Base-by-base conservation (phyloP, 2,797 vertebrate species). In the Falco novaeseelandiae region DNA sequence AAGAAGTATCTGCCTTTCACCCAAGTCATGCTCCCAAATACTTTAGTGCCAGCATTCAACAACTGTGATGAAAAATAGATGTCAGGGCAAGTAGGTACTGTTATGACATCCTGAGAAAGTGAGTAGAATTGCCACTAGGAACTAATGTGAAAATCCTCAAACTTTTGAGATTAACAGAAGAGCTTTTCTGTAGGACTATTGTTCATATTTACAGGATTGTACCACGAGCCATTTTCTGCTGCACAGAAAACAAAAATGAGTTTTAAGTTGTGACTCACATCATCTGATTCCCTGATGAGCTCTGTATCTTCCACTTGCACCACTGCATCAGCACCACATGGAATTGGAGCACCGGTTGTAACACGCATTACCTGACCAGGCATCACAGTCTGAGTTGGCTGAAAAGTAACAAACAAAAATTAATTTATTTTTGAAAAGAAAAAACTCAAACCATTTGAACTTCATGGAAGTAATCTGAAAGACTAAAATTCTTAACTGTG, bases 381-480 rank as follows among this genome's bases (percentile, higher is more conserved):
- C 99, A 99, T 99, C 96, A 99, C 99, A 63, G 99, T 99, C 94
- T 99, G 99, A 95, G 99, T 99, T 59, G 99, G 99, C 99, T 99
- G 96, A 81, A 97, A 97, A 97, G 92, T 13, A 90, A 89, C 32
- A 16, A 74, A 32, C 0, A 40, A 40, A 71, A 71, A 72, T 51
- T n/a, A 46, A 76, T 44, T 62, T 54, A 26, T 17, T 90, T 85
- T 34, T 61, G 46, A 34, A n/a, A 83, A 87, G 17, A 88, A 84
- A 66, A 32, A 71, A 8, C 22, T 90, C 40, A 81, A 72, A 61
- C 16, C 7, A 44, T 58, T 76, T 78, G 23, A 85, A 48, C 6
- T 59, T 76, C 22, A 48, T 30, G 38, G 36, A 83, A 78, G 14
- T 12, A 62, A 81, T 34, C 8, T 25, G 40, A 89, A 83, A 67